These are phyloP conservation scores for Ganaspis sp. DNA, from an alignment of 1,140 invertebrate genomes.

Conservation along the genomic window DNA sequence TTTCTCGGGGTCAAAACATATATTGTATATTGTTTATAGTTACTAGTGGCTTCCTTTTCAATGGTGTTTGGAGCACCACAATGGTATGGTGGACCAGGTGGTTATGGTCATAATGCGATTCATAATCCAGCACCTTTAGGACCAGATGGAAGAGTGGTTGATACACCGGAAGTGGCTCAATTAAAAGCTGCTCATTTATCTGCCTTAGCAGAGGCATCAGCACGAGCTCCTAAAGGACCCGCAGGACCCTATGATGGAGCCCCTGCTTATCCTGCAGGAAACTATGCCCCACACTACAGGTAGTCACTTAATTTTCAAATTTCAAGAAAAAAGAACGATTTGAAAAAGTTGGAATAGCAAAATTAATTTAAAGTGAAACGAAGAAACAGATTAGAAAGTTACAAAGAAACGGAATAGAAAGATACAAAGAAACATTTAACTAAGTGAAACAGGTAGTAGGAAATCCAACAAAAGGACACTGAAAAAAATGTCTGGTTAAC, in stretches of 20 bases:
- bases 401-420: no score
- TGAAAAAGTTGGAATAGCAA: no score
- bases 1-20: no score
- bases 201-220: constrained; percentile 76
- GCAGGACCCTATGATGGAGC: constrained; percentile 56
- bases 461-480: no score
- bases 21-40: constrained; percentile 55
- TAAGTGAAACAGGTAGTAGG: no score
- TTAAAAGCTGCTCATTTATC: constrained; percentile 79
- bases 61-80: constrained; percentile 61
- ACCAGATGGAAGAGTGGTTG: constrained; percentile 79
- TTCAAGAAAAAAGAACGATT: no score
- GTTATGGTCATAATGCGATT: constrained; percentile 54
- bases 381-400: no score
- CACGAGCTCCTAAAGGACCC: constrained; percentile 73
- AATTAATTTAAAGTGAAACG: no score
- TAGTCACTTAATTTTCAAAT: no score
- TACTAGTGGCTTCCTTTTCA: constrained; percentile 56
- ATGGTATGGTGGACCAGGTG: constrained; percentile 68
- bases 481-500: no score
- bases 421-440: no score
- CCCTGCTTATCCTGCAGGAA: constrained; percentile 41
- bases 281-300: constrained; percentile 69
- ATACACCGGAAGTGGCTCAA: constrained; percentile 80
- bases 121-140: constrained; percentile 76